Evolutionary conservation across 64 coral and sea anemone genomes (phyloP).

Genomic region (Pachyseris speciosa): DNA sequence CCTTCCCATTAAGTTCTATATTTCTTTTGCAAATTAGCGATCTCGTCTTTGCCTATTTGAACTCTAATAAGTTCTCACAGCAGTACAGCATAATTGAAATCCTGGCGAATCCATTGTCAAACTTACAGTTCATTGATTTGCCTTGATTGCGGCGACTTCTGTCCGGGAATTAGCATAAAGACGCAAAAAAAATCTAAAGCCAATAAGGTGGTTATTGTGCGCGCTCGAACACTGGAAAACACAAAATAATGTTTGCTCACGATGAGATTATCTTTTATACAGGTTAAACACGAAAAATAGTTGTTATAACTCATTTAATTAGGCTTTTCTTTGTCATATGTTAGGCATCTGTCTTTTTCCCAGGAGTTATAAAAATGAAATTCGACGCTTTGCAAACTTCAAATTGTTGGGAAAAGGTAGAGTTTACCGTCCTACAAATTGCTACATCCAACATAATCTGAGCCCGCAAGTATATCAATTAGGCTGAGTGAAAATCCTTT

Average conservation of each 20-base stretch:
- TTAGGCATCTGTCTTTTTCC: constrained; percentile 57
- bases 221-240: constrained; percentile 1
- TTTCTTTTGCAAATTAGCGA: constrained; percentile 43
- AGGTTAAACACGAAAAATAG: constrained; percentile 75
- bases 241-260: constrained; percentile 57
- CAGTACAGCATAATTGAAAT: constrained; percentile 22
- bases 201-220: constrained; percentile 18
- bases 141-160: background rate
- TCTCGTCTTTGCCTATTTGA: constrained; percentile 5
- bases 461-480: background rate
- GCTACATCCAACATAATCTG: background rate
- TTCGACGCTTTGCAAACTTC: constrained; percentile 17
- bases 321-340: constrained; percentile 64
- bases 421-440: background rate
- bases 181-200: background rate
- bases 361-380: constrained; percentile 3
- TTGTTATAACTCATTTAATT: constrained; percentile 57
- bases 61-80: constrained; percentile 19
- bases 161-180: constrained; percentile 26
- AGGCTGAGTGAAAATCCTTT: background rate
- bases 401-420: background rate
- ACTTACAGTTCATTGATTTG: constrained; percentile 2
- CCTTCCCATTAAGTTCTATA: background rate
- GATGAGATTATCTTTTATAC: constrained; percentile 72
- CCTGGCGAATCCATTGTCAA: constrained; percentile 6